phyloP scores from a whole-genome alignment of 2,888 invertebrate genomes.

The Hemicrepidius hirtus region DNA sequence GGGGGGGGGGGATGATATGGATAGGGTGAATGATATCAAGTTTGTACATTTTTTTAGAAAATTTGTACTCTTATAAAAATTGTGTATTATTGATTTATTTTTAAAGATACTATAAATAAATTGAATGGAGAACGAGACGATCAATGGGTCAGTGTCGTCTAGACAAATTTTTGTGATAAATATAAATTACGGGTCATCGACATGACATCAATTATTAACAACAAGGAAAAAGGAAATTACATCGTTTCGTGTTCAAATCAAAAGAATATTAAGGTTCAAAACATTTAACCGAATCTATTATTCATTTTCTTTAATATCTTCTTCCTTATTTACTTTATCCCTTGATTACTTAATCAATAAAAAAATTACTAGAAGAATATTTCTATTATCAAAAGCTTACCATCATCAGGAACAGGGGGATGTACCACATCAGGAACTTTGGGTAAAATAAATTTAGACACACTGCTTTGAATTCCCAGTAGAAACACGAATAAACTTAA shows the following conservation, averaged over 20 bases:
- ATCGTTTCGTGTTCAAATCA: slow-evolving; percentile 14
- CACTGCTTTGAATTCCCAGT: not conserved
- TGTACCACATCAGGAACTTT: slow-evolving; percentile 71
- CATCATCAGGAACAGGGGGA: slow-evolving; percentile 72
- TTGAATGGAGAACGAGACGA: not conserved
- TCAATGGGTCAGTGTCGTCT: slow-evolving; percentile 12
- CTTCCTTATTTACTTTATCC: not conserved
- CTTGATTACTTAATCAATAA: not conserved
- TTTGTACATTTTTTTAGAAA: no score
- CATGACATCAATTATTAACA: slow-evolving; percentile 27
- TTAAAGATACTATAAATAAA: not conserved
- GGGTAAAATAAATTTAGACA: slow-evolving; percentile 65
- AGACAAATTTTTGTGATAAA: slow-evolving; percentile 6
- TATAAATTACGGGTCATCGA: slow-evolving; percentile 15
- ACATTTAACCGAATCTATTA: not conserved
- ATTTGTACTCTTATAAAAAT: not conserved
- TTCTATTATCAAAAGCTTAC: slow-evolving; percentile 61
- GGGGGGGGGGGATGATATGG: no score
- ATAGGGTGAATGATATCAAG: no score
- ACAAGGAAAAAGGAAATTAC: slow-evolving; percentile 6
- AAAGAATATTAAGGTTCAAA: slow-evolving; percentile 5
- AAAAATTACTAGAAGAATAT: not conserved
- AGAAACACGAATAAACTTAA: slow-evolving; percentile 31
- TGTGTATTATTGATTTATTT: not conserved
- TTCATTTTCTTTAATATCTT: not conserved